phyloP scores from a whole-genome alignment of 2,113 vertebrate genomes.

The Rhinoderma darwinii region DNA sequence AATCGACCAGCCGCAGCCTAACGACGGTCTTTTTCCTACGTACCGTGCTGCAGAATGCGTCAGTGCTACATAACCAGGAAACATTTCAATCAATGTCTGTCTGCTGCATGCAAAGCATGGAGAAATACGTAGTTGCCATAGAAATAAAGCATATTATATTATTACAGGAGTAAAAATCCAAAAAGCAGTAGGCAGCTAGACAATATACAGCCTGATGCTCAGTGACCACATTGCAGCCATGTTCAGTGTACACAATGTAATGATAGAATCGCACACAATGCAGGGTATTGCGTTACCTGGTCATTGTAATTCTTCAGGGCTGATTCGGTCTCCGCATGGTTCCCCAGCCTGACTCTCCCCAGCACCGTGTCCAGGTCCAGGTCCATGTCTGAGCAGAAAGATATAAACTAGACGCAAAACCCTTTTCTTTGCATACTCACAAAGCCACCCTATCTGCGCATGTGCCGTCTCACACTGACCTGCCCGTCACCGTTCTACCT shows the following conservation, averaged over 20 bases:
- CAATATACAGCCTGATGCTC: too few relatives aligned
- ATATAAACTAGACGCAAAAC: not conserved
- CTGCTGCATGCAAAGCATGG: not conserved
- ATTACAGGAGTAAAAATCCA: too few relatives aligned
- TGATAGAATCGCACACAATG: constrained; percentile 15
- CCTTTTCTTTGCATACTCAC: constrained; percentile 16
- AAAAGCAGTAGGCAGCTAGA: too few relatives aligned
- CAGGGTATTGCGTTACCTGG: constrained; percentile 70
- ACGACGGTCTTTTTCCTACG: too few relatives aligned
- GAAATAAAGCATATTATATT: not conserved
- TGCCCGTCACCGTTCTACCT: constrained; percentile 10
- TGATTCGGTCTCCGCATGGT: constrained; percentile 66
- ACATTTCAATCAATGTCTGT: not conserved
- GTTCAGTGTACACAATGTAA: not conserved
- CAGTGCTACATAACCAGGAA: not conserved
- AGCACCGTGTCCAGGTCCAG: constrained; percentile 70
- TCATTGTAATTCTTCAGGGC: constrained; percentile 74
- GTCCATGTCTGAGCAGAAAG: constrained; percentile 53
- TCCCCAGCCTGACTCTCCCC: constrained; percentile 65
- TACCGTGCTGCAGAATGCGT: not conserved
- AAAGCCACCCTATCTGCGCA: not conserved
- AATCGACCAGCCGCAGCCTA: too few relatives aligned
- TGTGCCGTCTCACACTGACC: constrained; percentile 14
- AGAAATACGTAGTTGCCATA: not conserved
- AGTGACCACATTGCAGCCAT: not conserved